Percentiles rank a stretch among this genome's conserved stretches.
Conservation (phyloP, 2,113 vertebrate species). For the Hippocampus abdominalis region DNA sequence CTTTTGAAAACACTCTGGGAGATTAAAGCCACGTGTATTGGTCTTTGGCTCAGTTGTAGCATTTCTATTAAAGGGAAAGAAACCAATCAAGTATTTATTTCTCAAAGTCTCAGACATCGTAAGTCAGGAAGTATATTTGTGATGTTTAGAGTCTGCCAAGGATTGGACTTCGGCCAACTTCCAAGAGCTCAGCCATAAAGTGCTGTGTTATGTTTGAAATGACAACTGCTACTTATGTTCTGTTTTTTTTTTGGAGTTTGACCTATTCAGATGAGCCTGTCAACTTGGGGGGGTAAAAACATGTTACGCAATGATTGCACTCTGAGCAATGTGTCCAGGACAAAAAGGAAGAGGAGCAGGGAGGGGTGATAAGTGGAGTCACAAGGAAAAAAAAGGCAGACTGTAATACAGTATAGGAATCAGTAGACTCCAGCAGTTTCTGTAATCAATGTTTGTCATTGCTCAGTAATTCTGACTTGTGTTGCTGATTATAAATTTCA, state of each 20-base stretch:
- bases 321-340: conserved; percentile 41
- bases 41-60: background rate
- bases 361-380: conserved; percentile 5
- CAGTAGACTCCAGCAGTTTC: background rate
- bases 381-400: conserved; percentile 7
- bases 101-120: background rate
- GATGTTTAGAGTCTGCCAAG: background rate
- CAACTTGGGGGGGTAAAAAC: conserved; percentile 51
- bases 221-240: background rate
- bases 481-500: background rate
- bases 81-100: background rate
- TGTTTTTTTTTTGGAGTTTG: conserved; percentile 42
- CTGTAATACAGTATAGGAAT: background rate
- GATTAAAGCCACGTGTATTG: conserved; percentile 37
- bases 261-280: conserved; percentile 23
- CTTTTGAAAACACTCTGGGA: conserved; percentile 10
- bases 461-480: background rate
- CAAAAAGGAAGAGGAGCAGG: conserved; percentile 37
- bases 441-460: background rate
- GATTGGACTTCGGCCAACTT: background rate
- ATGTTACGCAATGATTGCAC: conserved; percentile 61
- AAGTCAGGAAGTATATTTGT: background rate
- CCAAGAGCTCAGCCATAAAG: conserved; percentile 23
- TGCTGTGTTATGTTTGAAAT: conserved; percentile 12
- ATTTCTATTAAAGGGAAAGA: background rate